Evolutionary conservation across 2,888 invertebrate genomes (phyloP), one percentile per base, ranked within the genome.

Genomic region (Parelbella ahira): DNA sequence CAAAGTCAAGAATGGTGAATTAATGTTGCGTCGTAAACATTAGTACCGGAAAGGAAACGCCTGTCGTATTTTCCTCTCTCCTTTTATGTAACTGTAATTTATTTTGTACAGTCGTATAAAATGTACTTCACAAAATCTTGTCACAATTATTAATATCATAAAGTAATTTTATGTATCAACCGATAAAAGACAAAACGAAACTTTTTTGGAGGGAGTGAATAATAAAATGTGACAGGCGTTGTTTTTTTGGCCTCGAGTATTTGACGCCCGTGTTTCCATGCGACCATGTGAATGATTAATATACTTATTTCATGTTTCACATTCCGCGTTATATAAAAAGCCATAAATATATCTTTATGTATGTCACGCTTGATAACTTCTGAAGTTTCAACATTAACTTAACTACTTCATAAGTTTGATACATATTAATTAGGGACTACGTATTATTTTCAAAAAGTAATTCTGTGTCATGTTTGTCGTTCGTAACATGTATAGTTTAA

Each of bases 211-310:
- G n/a, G n/a, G n/a, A n/a, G n/a, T n/a, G n/a, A n/a, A n/a, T n/a
- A n/a, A n/a, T n/a, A n/a, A 11, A 24, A 25, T 19, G 19, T 15
- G 27, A 27, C 32, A 12, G 32, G 20, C 20, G 10, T n/a, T 27
- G n/a, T 42, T 36, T 25, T 45, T 45, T 21, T 37, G 49, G 6
- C 44, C 37, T 8, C 25, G 23, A 48, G 51, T 54, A 48, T 46
- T 41, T 27, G 49, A 6, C 24, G 41, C 25, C 24, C 27, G 29
- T 19, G 45, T 48, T 50, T 38, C 48, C n/a, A 50, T 48, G 47
- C 45, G 47, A 32, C 37, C 48, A 39, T 36, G 39, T 50, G 48
- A 51, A 53, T 56, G 56, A 56, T 56, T 53, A 51, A 53, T 52
- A 50, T 44, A 51, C 44, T 47, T 50, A 51, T 53, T 51, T 43